Conservation (phyloP, 2,797 vertebrate genomes). For the Momotus momota region DNA sequence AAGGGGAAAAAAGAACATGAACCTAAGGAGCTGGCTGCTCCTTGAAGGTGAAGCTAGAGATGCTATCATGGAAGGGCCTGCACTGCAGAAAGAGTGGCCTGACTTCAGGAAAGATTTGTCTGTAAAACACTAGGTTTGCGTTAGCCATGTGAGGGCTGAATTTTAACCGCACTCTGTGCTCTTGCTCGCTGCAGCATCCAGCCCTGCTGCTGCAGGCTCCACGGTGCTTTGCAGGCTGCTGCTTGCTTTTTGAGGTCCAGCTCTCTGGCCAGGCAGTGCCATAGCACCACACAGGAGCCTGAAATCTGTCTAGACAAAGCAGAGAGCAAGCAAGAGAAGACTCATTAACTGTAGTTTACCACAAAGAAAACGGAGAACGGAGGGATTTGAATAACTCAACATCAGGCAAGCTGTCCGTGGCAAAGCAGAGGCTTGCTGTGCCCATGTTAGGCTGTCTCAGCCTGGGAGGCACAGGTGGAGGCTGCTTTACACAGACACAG, state of each 20-base stretch:
- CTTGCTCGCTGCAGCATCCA: not conserved
- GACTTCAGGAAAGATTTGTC: not conserved
- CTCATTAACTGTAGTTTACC: not conserved
- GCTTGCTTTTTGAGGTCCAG: fast-evolving
- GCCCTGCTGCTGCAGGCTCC: not conserved
- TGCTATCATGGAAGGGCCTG: not conserved
- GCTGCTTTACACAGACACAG: not conserved
- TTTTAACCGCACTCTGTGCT: not conserved
- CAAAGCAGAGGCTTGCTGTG: not conserved
- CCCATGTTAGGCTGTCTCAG: not conserved
- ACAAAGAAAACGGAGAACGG: not conserved
- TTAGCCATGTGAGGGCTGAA: not conserved
- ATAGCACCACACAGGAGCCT: not conserved
- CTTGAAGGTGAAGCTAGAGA: not conserved
- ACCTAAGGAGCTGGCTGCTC: not conserved
- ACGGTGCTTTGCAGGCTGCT: not conserved
- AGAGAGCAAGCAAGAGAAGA: not conserved
- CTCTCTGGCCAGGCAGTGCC: not conserved
- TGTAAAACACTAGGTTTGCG: not conserved
- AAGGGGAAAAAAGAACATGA: not conserved
- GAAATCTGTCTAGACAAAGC: not conserved
- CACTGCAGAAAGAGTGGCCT: not conserved
- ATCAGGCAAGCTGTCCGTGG: not conserved
- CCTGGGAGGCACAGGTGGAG: not conserved
- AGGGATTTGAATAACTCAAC: not conserved